Base-by-base conservation (phyloP, 2,888 invertebrate genomes). In the Drosophila neotestacea region DNA sequence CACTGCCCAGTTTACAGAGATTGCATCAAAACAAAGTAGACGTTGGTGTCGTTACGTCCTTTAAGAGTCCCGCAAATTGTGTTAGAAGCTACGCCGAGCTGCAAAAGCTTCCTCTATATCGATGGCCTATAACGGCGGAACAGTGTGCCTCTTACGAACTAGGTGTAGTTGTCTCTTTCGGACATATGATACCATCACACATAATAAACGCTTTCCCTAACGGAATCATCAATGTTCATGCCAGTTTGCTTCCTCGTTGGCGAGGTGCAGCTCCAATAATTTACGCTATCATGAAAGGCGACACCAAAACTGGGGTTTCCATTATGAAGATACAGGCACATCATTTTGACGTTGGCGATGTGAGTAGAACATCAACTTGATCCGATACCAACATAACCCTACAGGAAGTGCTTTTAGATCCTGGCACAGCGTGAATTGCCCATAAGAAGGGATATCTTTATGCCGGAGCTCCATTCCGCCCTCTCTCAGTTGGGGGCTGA, bases 141-240 rank as follows among this genome's bases (percentile, higher is more conserved):
- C 76, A 89, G 7, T 84, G 93, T 55, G 89, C 68, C 2, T 34
- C 91, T 11, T 98, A 95, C 93, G 96, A 98, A 90, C 92, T 98
- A 68, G 98, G 98, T 4, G 93, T 98, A 52, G 96, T 99, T 32
- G 98, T 97, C 1, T 98, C 98, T 0, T 99, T 99, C 94, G 98
- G 99, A 0, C 96, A 97, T 90, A 93, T 99, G 70, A 97, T 99
- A 85, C 97, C 97, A 41, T 93, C 94, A 74, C 91, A 94, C 58
- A 91, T 98, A 0, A 96, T 99, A 34, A 93, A 95, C 7, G 93
- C 95, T 66, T 98, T 98, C 93, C 96, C 96, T 63, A 97, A 96
- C 85, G 98, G 98, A 30, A 97, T 98, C 94, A 93, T 98, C 36
- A 99, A 99, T 93, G 96, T 98, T 0, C 99, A 99, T 92, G 97